Evolutionary conservation across 1,140 invertebrate species (phyloP), one percentile per base, ranked within the genome.

Genomic region (Diorhabda carinulata): DNA sequence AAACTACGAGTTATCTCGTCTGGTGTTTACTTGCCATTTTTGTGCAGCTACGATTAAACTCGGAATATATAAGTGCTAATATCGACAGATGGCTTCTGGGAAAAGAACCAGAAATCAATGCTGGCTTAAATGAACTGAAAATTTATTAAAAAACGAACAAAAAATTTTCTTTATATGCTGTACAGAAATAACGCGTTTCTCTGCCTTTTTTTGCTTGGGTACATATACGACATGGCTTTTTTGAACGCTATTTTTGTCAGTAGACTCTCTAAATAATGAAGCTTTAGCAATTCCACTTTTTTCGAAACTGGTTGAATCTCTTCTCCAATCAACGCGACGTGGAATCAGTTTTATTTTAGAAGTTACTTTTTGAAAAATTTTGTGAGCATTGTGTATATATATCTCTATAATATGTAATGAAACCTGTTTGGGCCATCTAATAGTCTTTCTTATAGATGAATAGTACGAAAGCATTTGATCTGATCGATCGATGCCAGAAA

Each of bases 101-200:
- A 25, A 25, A 25, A 25, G 25, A 25, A 25, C 25, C 25, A 25
- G 25, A 25, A 25, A 25, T 25, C 25, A 25, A 25, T 25, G 25
- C 25, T 25, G 25, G 25, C 25, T 25, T 25, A 1, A 25, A 25
- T 25, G 25, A 25, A 41, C n/a, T 45, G 62, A 64, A 7, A 64
- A 64, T 66, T 66, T 66, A 41, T 66, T 44, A n/a, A 41, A 61
- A 67, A 67, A 61, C 42, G 57, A 67, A 67, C 57, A 67, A 61
- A 67, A 67, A 67, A 67, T 67, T 67, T n/a, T 66, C 64, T 68
- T 63, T 45, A 63, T 52, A 62, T 44, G 56, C n/a, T 63, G 67
- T 59, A 68, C 60, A 68, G 45, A 68, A 68, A 56, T 68, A 61
- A 63, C 67, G 67, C 61, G 67, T 62, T 68, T 68, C 67, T 64